These are phyloP conservation scores for Meliscaeva auricollis DNA, from an alignment of 2,888 invertebrate species.

Conservation along the genomic window DNA sequence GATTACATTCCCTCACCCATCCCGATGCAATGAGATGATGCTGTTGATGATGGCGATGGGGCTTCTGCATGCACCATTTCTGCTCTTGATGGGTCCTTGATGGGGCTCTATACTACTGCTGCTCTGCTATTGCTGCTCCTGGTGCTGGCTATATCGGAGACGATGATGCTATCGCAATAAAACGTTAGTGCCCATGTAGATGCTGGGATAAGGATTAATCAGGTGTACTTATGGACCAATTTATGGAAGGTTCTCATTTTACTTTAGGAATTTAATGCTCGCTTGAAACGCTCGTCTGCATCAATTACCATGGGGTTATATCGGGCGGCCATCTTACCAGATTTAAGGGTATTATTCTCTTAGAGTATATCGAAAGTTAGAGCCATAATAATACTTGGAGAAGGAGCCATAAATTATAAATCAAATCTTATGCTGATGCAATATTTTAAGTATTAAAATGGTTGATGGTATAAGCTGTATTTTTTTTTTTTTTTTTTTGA, in stretches of 20 bases:
- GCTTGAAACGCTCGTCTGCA: constrained; percentile 25
- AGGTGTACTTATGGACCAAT: constrained; percentile 60
- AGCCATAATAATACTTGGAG: not conserved
- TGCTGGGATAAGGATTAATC: constrained; percentile 59
- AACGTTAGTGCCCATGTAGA: constrained; percentile 66
- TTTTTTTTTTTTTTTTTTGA: no score
- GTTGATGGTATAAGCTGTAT: not conserved
- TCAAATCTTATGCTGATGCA: constrained; percentile 6
- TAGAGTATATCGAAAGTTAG: not conserved
- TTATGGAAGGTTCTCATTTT: constrained; percentile 54
- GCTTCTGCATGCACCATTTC: constrained; percentile 72
- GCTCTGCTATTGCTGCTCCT: constrained; percentile 5
- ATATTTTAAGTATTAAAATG: constrained; percentile 2
- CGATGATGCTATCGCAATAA: constrained; percentile 65
- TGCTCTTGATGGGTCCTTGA: constrained; percentile 67
- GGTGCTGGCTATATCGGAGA: not conserved
- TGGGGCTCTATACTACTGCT: constrained; percentile 46
- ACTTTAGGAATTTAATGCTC: constrained; percentile 38
- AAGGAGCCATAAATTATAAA: not conserved
- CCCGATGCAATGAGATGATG: constrained; percentile 29
- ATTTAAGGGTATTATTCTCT: constrained; percentile 13
- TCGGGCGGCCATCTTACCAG: constrained; percentile 11
- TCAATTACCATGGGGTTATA: constrained; percentile 14
- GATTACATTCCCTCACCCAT: constrained; percentile 45
- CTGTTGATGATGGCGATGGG: constrained; percentile 54